Evolutionary conservation across 2,797 vertebrate genomes (phyloP).

Genomic region (Argyrosomus regius): DNA sequence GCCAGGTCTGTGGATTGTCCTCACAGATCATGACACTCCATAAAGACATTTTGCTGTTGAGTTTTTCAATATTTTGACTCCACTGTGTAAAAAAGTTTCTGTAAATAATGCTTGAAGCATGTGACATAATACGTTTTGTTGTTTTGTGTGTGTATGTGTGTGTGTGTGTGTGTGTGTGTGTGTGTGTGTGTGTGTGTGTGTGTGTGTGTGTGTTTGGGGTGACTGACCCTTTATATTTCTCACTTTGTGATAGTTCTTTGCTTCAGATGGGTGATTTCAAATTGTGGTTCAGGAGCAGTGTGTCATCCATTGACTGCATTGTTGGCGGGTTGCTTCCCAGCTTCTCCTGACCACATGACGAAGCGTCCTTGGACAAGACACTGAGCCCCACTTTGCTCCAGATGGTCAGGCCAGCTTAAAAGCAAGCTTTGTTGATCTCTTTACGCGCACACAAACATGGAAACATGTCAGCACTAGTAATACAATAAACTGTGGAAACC

Average conservation of each 20-base stretch:
- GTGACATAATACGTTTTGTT: background rate
- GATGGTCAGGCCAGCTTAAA: background rate
- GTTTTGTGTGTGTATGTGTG: too few species aligned
- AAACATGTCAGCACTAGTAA: background rate
- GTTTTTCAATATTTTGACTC: background rate
- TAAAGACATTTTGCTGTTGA: too few species aligned
- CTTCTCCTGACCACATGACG: too few species aligned
- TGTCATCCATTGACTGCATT: background rate
- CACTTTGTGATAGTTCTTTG: background rate
- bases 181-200: background rate
- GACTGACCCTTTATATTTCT: too few species aligned
- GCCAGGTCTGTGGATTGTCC: background rate
- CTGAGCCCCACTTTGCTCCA: background rate
- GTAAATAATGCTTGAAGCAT: background rate
- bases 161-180: too few species aligned
- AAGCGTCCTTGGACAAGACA: background rate
- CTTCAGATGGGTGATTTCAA: background rate
- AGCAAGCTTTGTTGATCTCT: background rate
- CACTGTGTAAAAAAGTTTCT: background rate
- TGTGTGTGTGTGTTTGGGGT: background rate
- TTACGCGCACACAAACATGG: background rate
- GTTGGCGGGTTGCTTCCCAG: too few species aligned
- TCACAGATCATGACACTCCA: background rate
- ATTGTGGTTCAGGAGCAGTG: background rate
- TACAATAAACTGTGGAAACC: conserved; percentile 3